Evolutionary conservation across 1,140 invertebrate genomes (phyloP).

Genomic region (Drosophila gunungcola): DNA sequence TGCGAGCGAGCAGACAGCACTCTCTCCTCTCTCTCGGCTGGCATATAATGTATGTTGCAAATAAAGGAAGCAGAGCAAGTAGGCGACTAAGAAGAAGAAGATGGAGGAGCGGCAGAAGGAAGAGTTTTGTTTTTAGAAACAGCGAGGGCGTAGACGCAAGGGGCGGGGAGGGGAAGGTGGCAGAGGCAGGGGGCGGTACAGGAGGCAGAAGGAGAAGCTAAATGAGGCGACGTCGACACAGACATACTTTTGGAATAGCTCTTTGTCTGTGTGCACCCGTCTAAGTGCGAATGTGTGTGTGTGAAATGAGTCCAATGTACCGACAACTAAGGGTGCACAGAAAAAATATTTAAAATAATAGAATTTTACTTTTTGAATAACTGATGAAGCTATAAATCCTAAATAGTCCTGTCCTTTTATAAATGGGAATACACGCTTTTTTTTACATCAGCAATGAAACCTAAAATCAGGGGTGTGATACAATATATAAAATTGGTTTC

Average conservation of each 20-base stretch:
- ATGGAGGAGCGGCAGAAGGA: constrained; percentile 63
- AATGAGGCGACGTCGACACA: constrained; percentile 74
- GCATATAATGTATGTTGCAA: constrained; percentile 65
- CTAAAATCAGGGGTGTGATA: no score
- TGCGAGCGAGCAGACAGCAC: constrained; percentile 31
- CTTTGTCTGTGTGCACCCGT: constrained; percentile 39
- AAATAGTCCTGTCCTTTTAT: no score
- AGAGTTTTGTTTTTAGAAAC: constrained; percentile 73
- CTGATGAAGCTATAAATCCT: no score
- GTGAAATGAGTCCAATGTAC: constrained; percentile 78
- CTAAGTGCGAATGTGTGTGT: constrained; percentile 43
- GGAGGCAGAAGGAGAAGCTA: constrained; percentile 61
- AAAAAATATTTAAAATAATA: neutral
- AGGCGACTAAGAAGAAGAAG: constrained; percentile 29
- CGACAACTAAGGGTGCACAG: constrained; percentile 48
- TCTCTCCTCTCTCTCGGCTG: constrained; percentile 11
- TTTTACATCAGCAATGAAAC: no score
- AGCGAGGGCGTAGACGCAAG: constrained; percentile 38
- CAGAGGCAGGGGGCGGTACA: constrained; percentile 1
- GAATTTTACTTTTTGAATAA: no score
- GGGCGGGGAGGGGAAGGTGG: constrained; percentile 9
- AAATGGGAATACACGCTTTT: no score
- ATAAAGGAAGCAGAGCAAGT: constrained; percentile 80
- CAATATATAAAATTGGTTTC: no score
- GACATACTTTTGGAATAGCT: constrained; percentile 53